A percentile compares a stretch with the other conserved stretches of the same genome.
Evolutionary conservation across 2,888 invertebrate genomes (phyloP).

Genomic region (Galerucella pusilla): DNA sequence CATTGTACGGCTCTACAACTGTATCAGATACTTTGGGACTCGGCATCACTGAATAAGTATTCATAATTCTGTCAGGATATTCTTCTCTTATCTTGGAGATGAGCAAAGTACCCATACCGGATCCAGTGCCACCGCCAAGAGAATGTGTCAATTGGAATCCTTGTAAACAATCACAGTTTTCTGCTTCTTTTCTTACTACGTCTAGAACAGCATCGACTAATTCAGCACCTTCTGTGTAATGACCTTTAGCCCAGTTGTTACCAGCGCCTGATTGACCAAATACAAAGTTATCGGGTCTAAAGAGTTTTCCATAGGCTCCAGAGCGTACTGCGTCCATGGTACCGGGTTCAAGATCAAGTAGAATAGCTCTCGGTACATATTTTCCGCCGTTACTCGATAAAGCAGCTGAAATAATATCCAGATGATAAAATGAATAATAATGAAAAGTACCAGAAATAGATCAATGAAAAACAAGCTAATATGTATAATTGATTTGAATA

Average conservation of each 20-base stretch:
- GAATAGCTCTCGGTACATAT: slow-evolving; percentile 81
- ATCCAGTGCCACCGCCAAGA: slow-evolving; percentile 81
- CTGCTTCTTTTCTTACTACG: slow-evolving; percentile 87
- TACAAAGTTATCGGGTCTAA: slow-evolving; percentile 91
- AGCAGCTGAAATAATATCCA: slow-evolving; percentile 47
- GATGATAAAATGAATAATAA: not conserved
- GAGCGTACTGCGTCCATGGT: slow-evolving; percentile 92
- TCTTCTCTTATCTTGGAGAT: slow-evolving; percentile 92
- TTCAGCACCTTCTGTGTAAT: slow-evolving; percentile 91
- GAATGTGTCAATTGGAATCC: slow-evolving; percentile 91
- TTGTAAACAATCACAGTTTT: slow-evolving; percentile 92
- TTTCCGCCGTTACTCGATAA: slow-evolving; percentile 67
- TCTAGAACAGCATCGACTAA: slow-evolving; percentile 86
- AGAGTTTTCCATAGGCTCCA: slow-evolving; percentile 85
- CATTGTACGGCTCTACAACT: slow-evolving; percentile 88
- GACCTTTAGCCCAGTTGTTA: slow-evolving; percentile 90
- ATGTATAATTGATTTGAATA: too few species aligned
- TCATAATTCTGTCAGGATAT: slow-evolving; percentile 91
- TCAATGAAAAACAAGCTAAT: too few species aligned
- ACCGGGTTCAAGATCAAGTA: slow-evolving; percentile 82
- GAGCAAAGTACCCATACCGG: slow-evolving; percentile 82
- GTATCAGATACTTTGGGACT: slow-evolving; percentile 82
- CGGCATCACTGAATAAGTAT: slow-evolving; percentile 85
- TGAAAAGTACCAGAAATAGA: too few species aligned
- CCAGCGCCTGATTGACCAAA: slow-evolving; percentile 79